Base-by-base conservation (phyloP, 2,113 vertebrate genomes). In the Leptobrachium leishanense region DNA sequence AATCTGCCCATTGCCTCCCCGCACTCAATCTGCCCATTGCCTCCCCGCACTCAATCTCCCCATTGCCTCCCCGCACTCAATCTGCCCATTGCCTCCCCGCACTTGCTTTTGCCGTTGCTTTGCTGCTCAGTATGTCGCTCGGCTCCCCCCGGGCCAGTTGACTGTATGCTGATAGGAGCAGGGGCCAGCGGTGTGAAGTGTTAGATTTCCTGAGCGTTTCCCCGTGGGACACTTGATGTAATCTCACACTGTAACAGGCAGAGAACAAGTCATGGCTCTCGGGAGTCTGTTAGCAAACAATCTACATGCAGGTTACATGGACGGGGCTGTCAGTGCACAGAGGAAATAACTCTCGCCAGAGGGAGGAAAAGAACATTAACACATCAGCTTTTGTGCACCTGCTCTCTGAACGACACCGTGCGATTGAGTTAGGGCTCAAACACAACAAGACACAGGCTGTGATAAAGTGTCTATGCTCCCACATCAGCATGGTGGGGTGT, bases 181-280 rank as follows among this genome's bases (percentile, higher is more conserved):
- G 57, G 73, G 77, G 77, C 62, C 77, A 79, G 65, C 50, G 31
- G 70, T 67, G n/a, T 73, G 72, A 79, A 79, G 69, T 79, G 71
- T 74, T 66, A 31, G 69, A 68, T 80, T 80, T 74, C 42, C 70
- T 57, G 42, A 40, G 63, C 54, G n/a, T 50, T 44, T 11, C 43
- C 77, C 77, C 77, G 3, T 5, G 77, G 77, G 77, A 59, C 53
- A 0, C 70, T 57, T 13, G 1, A 43, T 73, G 63, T 79, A 79
- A 79, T 79, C 50, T 39, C 63, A 73, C 77, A 73, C 70, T 66
- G 41, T 67, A 66, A 15, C 70, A n/a, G 41, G 68, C 43, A 40
- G 20, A 69, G 68, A 50, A 69, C 43, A 41, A 76, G 43, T 43
- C 43, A 43, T 44, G n/a, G 74, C 74, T 67, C 74, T 20, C 12